Base-by-base conservation (phyloP, 1,140 invertebrate species). In the Drosophila carrolli region DNA sequence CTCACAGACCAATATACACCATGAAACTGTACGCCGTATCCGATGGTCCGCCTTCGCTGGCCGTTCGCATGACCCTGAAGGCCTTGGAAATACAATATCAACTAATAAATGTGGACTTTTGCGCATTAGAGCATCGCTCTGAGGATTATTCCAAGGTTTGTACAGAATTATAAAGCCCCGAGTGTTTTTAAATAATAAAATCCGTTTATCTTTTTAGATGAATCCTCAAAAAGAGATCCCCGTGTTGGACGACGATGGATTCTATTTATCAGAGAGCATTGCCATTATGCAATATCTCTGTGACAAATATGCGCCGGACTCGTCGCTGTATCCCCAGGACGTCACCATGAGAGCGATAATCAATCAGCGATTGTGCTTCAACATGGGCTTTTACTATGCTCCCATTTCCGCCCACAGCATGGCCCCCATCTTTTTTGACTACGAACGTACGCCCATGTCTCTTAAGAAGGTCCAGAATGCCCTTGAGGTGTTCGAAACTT, bases 161-260 rank as follows among this genome's bases (percentile, higher is more conserved):
- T 2, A 5, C 7, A 46, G 0, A 0, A 10, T n/a, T 3, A 40
- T 9, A 93, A 62, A 37, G 50, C 16, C 11, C 13, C 4, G 0
- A 14, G 5, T 1, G 23, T 19, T 27, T n/a, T 51, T 6, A 27
- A 56, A 50, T 62, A n/a, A 23, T 2, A 5, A 35, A 14, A 9
- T 16, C 1, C 1, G 0, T 5, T 0, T 2, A 38, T 5, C 11
- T 3, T 38, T 93, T 40, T 85, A 96, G 96, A 93, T 95, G 92
- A 96, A 96, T 93, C 96, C 96, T 4, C 96, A 97, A 93, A 96
- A 96, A 91, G 96, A 96, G 93, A 96, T 96, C 73, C 96, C 96
- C 0, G 95, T 96, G 0, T 89, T 97, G 55, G 95, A 96, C 53
- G 96, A 97, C 73, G 93, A 95, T 77, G 96, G 96, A 16, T 95